Conservation (phyloP, 2,113 vertebrate genomes). For the Cheirogaleus medius region DNA sequence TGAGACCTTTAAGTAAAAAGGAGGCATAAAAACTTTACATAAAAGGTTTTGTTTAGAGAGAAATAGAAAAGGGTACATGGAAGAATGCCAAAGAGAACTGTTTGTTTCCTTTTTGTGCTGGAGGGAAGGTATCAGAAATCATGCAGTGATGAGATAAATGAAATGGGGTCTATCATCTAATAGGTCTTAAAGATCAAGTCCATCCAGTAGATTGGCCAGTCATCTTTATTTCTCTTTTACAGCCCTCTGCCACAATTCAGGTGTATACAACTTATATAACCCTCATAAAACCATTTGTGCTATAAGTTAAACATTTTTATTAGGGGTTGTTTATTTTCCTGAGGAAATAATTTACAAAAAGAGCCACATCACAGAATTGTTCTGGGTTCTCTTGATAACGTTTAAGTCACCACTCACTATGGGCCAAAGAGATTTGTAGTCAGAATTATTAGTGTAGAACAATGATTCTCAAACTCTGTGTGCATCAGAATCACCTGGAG, state of each 20-base stretch:
- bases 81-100: not conserved
- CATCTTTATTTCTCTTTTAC: not conserved
- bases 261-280: not conserved
- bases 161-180: not conserved
- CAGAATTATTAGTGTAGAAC: not conserved
- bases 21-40: not conserved
- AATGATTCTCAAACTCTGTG: not conserved
- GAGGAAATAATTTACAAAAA: constrained; percentile 16
- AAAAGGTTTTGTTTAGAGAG: constrained; percentile 33
- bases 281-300: not conserved
- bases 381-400: not conserved
- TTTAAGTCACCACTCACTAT: not conserved
- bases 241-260: not conserved
- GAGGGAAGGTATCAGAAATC: not conserved
- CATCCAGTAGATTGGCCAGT: not conserved
- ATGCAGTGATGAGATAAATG: not conserved
- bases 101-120: not conserved
- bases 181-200: not conserved
- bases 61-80: not conserved
- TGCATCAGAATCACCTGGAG: not conserved
- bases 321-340: not conserved
- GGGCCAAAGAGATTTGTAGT: not conserved
- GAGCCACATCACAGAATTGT: not conserved
- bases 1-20: not conserved
- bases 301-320: constrained; percentile 7